A percentile compares a stretch with the other conserved stretches of the same genome.
phyloP scores from a whole-genome alignment of 2,888 invertebrate species.

The Drosophila sordidapex region DNA sequence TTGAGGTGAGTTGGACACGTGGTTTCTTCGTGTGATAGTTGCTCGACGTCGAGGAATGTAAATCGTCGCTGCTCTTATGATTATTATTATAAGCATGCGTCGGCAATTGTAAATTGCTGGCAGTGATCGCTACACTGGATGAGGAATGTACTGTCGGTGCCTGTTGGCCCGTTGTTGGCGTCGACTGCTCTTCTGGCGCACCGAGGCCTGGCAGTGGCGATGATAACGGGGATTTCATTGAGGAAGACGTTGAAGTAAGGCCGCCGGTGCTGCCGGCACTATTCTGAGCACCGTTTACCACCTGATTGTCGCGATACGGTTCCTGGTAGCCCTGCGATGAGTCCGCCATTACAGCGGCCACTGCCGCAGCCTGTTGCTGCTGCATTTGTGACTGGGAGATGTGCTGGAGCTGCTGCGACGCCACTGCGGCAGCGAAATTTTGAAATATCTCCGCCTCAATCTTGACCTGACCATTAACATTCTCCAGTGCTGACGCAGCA shows the following conservation, averaged over 20 bases:
- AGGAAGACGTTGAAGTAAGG: constrained; percentile 83
- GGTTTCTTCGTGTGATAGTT: constrained; percentile 82
- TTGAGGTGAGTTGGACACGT: constrained; percentile 74
- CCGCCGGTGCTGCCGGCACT: constrained; percentile 66
- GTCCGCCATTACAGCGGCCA: constrained; percentile 71
- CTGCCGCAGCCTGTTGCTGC: constrained; percentile 72
- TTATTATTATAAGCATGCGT: constrained; percentile 55
- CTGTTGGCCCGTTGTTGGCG: constrained; percentile 45
- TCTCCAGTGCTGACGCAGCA: constrained; percentile 74
- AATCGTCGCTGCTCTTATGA: constrained; percentile 65
- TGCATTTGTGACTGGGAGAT: constrained; percentile 79
- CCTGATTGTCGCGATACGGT: constrained; percentile 67
- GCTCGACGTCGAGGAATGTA: constrained; percentile 75
- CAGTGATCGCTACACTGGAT: constrained; percentile 51
- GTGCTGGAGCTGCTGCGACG: constrained; percentile 82
- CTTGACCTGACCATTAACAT: constrained; percentile 79
- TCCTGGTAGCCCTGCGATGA: constrained; percentile 79
- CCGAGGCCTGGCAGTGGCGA: constrained; percentile 75
- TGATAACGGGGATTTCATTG: constrained; percentile 84
- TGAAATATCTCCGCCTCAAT: constrained; percentile 83
- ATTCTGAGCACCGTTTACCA: constrained; percentile 57
- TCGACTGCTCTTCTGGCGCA: constrained; percentile 37
- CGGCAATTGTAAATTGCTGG: constrained; percentile 38
- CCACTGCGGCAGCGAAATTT: constrained; percentile 83
- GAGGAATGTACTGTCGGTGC: constrained; percentile 73